Conservation (phyloP, 2,888 invertebrate genomes). For the Allacma fusca region DNA sequence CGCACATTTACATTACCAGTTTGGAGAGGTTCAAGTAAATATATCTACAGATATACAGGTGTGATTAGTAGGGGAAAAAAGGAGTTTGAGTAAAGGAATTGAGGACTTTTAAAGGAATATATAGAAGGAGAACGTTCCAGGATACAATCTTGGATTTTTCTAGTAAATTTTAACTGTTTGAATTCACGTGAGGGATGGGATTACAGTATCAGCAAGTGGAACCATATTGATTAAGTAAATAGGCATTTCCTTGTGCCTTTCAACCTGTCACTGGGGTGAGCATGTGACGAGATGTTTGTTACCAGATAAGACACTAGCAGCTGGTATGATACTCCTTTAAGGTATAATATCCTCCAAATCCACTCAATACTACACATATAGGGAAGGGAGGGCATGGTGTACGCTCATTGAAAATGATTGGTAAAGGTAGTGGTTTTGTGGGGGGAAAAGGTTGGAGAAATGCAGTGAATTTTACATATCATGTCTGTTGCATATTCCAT, state of each 20-base stretch:
- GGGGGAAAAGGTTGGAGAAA: no score
- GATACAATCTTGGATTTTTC: background rate
- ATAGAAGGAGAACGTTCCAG: no score
- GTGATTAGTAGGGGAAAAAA: background rate
- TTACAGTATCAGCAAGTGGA: background rate
- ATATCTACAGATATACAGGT: background rate
- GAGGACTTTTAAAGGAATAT: no score
- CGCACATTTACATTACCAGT: background rate
- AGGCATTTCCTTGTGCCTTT: conserved; percentile 2
- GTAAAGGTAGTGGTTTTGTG: no score
- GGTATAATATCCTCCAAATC: no score
- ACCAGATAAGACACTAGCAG: background rate
- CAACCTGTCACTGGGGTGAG: background rate
- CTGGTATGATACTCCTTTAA: background rate
- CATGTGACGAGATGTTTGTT: background rate
- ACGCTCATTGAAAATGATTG: no score
- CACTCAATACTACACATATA: no score
- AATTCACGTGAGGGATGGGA: conserved; percentile 8
- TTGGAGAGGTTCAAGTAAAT: background rate
- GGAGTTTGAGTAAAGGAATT: no score
- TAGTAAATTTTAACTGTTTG: background rate
- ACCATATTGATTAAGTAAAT: conserved; percentile 16
- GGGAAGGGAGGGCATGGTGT: no score
- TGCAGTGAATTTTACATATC: no score
- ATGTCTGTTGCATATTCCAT: no score